A percentile compares a stretch with the other conserved stretches of the same genome.
phyloP scores from a whole-genome alignment of 2,113 vertebrate species.

The Tachycineta bicolor region DNA sequence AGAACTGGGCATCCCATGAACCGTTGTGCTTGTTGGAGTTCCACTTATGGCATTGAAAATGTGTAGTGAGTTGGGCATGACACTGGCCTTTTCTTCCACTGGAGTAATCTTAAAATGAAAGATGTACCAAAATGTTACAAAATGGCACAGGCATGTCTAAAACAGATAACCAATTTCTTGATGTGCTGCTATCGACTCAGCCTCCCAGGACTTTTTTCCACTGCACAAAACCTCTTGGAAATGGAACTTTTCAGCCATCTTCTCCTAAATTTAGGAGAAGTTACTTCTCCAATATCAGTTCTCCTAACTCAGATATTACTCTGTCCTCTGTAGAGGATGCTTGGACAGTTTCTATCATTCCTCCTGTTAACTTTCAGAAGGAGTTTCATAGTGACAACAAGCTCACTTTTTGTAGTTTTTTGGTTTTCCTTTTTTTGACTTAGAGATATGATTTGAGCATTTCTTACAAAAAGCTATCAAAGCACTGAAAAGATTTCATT shows the following conservation, averaged over 20 bases:
- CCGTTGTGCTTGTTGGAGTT: conserved; percentile 90
- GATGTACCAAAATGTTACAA: not conserved
- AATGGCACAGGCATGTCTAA: not conserved
- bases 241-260: not conserved
- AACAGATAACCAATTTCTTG: not conserved
- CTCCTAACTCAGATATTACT: not conserved
- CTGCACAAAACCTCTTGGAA: not conserved
- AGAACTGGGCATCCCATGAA: conserved; percentile 93
- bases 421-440: not conserved
- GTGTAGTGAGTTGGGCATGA: conserved; percentile 91
- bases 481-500: not conserved
- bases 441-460: not conserved
- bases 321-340: not conserved
- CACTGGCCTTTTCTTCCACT: conserved; percentile 89
- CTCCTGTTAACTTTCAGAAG: not conserved
- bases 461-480: not conserved
- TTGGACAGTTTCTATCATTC: not conserved
- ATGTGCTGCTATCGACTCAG: fast-evolving
- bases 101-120: conserved; percentile 84
- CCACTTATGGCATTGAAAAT: conserved; percentile 99
- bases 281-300: not conserved
- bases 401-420: not conserved
- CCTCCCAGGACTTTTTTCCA: not conserved
- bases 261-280: not conserved
- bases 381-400: not conserved